Evolutionary conservation across 2,113 vertebrate genomes (phyloP).

Genomic region (Halcyon senegalensis): DNA sequence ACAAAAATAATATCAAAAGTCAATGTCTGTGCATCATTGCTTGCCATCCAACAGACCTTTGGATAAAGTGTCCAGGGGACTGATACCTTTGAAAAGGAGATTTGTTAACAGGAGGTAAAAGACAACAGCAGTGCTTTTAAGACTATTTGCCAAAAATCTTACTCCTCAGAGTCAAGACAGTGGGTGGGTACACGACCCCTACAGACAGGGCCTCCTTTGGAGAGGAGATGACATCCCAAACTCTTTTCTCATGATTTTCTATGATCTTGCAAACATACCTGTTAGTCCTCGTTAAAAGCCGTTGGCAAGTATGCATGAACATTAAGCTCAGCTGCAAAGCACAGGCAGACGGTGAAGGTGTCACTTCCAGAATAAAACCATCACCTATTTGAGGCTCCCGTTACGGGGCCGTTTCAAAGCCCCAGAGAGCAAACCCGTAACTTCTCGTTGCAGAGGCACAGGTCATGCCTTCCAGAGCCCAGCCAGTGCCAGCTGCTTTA

Average conservation of each 20-base stretch:
- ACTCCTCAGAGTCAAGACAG: background rate
- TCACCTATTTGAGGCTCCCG: background rate
- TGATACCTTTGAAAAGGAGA: slow-evolving; percentile 7
- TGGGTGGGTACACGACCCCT: background rate
- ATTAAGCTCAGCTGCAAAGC: background rate
- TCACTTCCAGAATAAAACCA: background rate
- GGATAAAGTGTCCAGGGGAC: slow-evolving; percentile 27
- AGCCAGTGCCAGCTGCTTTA: background rate
- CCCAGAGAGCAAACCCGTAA: background rate
- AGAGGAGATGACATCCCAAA: background rate
- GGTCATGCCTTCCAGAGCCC: background rate
- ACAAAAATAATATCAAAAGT: background rate
- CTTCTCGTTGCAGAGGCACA: background rate
- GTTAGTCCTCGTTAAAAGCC: background rate
- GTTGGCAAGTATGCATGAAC: background rate
- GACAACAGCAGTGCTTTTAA: slow-evolving; percentile 22
- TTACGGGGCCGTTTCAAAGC: background rate
- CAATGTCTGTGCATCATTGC: slow-evolving; percentile 17
- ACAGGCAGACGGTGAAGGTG: background rate
- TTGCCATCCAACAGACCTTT: slow-evolving; percentile 17
- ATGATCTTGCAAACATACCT: background rate
- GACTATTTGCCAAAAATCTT: background rate
- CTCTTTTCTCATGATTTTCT: background rate
- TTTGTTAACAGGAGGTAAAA: background rate
- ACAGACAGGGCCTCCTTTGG: background rate